Evolutionary conservation across 2,797 vertebrate species (phyloP).

Genomic region (Sebastes steindachneri): DNA sequence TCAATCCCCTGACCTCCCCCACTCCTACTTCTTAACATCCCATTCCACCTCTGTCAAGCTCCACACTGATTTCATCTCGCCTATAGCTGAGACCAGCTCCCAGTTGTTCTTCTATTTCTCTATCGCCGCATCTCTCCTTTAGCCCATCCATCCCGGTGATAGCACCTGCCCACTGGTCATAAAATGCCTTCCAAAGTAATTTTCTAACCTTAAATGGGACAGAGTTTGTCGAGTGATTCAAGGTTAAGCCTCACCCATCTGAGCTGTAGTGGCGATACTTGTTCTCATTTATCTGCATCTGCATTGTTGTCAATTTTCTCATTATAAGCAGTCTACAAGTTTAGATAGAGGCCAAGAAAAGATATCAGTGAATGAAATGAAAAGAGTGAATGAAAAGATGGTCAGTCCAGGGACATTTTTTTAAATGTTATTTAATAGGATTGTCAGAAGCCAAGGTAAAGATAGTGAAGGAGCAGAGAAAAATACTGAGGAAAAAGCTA

Average conservation of each 20-base stretch:
- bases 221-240: constrained; percentile 43
- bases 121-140: constrained; percentile 57
- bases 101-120: constrained; percentile 50
- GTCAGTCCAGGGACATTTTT: no score
- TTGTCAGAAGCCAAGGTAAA: not conserved
- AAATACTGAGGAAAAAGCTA: not conserved
- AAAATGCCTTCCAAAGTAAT: constrained; percentile 44
- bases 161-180: constrained; percentile 50
- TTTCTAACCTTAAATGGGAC: constrained; percentile 47
- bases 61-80: constrained; percentile 57
- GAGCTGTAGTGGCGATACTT: not conserved
- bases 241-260: constrained; percentile 39
- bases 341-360: not conserved
- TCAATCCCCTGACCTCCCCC: constrained; percentile 43
- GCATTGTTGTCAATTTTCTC: not conserved
- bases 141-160: constrained; percentile 53
- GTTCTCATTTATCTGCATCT: constrained; percentile 33
- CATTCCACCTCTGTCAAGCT: constrained; percentile 41
- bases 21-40: constrained; percentile 40
- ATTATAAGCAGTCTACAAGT: not conserved
- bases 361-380: no score
- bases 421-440: no score
- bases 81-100: constrained; percentile 47
- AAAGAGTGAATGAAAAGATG: no score
- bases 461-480: not conserved